Percentiles rank a stretch among this genome's conserved stretches.
Evolutionary conservation across 2,888 invertebrate species (phyloP).

Genomic region (Venusia cambrica): DNA sequence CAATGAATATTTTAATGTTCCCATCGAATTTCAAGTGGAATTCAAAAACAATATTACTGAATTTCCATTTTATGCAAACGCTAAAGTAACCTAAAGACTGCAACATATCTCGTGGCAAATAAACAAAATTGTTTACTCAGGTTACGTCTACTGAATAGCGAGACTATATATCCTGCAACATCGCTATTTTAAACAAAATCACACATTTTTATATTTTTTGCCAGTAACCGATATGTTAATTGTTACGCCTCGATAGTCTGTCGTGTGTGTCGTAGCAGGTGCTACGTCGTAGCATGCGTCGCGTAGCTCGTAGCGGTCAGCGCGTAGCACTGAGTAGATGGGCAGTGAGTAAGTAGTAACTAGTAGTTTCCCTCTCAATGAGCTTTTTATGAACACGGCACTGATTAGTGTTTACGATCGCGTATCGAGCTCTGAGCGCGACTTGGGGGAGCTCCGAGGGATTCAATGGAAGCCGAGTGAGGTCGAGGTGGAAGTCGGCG

Average conservation of each 20-base stretch:
- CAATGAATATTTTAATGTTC: slow-evolving; percentile 22
- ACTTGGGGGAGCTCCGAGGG: slow-evolving; percentile 28
- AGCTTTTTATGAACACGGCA: slow-evolving; percentile 48
- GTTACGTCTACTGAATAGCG: neutral
- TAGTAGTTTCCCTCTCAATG: slow-evolving; percentile 36
- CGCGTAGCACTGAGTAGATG: slow-evolving; percentile 16
- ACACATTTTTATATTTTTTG: too few species aligned
- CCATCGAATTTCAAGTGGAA: slow-evolving; percentile 13
- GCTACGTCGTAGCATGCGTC: too few species aligned
- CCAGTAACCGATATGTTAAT: too few species aligned
- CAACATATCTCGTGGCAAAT: neutral
- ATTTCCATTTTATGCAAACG: slow-evolving; percentile 11
- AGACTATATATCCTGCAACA: too few species aligned
- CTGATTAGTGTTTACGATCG: slow-evolving; percentile 50
- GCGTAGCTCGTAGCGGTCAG: slow-evolving; percentile 18
- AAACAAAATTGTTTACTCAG: slow-evolving; percentile 5
- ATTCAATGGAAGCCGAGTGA: slow-evolving; percentile 42
- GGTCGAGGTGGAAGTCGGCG: too few species aligned
- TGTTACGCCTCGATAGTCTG: too few species aligned
- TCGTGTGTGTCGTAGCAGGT: slow-evolving; percentile 16
- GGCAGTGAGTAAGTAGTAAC: slow-evolving; percentile 22
- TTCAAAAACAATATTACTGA: slow-evolving; percentile 10
- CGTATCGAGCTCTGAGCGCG: too few species aligned
- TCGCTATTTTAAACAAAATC: too few species aligned
- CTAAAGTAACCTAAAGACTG: neutral